phyloP scores from a whole-genome alignment of 2,888 invertebrate species.

The Sinohyriopsis cumingii region DNA sequence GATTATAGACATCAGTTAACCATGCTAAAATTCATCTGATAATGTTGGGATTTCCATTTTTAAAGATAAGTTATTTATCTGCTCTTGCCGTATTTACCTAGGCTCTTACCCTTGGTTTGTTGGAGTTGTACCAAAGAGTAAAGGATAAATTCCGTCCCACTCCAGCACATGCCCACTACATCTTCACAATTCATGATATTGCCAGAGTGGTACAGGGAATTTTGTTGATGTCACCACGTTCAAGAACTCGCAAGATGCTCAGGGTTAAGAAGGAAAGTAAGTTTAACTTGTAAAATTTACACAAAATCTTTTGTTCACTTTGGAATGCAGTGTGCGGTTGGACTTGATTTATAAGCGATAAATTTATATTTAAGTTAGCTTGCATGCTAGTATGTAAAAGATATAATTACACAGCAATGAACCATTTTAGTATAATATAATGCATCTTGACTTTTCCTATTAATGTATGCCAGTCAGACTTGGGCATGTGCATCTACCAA shows the following conservation, averaged over 20 bases:
- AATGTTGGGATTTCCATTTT: too few species aligned
- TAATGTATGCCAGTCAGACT: too few species aligned
- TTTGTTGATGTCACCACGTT: constrained; percentile 66
- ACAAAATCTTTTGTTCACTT: too few species aligned
- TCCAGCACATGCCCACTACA: constrained; percentile 65
- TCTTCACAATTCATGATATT: constrained; percentile 68
- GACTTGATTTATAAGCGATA: too few species aligned
- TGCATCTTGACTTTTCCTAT: too few species aligned
- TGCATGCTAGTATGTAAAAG: background rate
- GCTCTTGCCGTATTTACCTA: constrained; percentile 16
- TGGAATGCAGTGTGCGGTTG: too few species aligned
- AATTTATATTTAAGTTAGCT: too few species aligned
- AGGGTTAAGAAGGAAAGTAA: constrained; percentile 47
- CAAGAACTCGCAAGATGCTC: constrained; percentile 55
- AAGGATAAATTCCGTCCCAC: constrained; percentile 63
- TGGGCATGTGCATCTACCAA: too few species aligned
- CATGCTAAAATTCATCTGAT: too few species aligned
- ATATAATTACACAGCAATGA: background rate
- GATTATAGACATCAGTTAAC: too few species aligned
- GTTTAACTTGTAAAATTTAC: background rate
- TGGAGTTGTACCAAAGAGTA: constrained; percentile 63
- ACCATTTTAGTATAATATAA: background rate
- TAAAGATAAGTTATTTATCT: too few species aligned
- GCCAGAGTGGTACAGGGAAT: constrained; percentile 65
- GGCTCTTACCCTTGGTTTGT: constrained; percentile 62